These are phyloP conservation scores for Saturnia pavonia DNA, from an alignment of 2,888 invertebrate genomes.

Conservation along the genomic window DNA sequence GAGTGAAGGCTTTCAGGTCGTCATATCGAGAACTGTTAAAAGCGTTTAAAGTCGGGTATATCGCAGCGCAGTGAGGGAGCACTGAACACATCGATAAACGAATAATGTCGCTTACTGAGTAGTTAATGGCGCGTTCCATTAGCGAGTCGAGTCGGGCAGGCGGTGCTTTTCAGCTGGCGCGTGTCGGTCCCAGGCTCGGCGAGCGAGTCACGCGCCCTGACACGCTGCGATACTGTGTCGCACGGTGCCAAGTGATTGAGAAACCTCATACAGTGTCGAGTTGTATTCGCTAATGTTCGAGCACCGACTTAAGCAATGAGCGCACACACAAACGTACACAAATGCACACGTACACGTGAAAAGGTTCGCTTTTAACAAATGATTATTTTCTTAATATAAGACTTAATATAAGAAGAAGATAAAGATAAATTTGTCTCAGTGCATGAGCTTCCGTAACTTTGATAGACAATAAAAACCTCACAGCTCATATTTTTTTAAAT, in stretches of 20 bases:
- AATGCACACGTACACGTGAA: neutral
- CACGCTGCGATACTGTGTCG: neutral
- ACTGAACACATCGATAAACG: conserved; percentile 20
- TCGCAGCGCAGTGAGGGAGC: neutral
- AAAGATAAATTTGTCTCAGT: too few relatives aligned
- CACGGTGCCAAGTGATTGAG: neutral
- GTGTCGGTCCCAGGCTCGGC: neutral
- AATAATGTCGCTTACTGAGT: conserved; percentile 24
- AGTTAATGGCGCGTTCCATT: conserved; percentile 25
- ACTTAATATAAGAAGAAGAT: neutral
- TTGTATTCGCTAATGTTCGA: neutral
- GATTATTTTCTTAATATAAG: neutral
- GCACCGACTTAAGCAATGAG: neutral
- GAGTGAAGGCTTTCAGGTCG: conserved; percentile 11
- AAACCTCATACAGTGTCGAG: neutral
- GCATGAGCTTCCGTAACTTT: too few relatives aligned
- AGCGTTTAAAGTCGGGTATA: conserved; percentile 6
- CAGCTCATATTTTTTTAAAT: too few relatives aligned
- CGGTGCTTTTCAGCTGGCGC: conserved; percentile 17
- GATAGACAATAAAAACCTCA: too few relatives aligned
- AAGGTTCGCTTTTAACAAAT: neutral
- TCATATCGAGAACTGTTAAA: conserved; percentile 14
- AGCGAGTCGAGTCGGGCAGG: neutral
- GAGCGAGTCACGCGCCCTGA: too few relatives aligned
- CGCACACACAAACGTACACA: neutral